A percentile compares a stretch with the other conserved stretches of the same genome.
Evolutionary conservation across 2,888 invertebrate species (phyloP).

Genomic region (Prosapia bicincta): DNA sequence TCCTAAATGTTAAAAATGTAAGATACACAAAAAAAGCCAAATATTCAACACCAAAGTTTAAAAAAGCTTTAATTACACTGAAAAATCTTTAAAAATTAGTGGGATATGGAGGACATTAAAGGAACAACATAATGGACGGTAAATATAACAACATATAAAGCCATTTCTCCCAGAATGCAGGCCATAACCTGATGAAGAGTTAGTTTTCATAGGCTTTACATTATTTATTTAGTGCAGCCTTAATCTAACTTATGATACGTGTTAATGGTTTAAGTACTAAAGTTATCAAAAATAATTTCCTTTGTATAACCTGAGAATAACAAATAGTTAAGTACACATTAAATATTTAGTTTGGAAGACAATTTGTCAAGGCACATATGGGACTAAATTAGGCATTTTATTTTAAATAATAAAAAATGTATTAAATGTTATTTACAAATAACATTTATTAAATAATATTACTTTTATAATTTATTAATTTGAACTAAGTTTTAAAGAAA

Average conservation of each 20-base stretch:
- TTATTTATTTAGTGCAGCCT: neutral
- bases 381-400: neutral
- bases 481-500: too few relatives aligned
- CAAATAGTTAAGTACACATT: conserved; percentile 5
- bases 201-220: neutral
- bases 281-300: neutral
- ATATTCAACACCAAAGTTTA: neutral
- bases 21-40: neutral
- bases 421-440: neutral
- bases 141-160: conserved; percentile 16
- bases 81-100: neutral
- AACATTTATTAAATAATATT: too few relatives aligned
- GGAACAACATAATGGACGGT: conserved; percentile 10
- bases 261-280: neutral
- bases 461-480: too few relatives aligned
- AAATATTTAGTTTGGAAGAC: neutral
- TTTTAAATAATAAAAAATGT: neutral
- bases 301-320: neutral
- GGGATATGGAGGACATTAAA: neutral
- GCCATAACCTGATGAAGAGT: neutral
- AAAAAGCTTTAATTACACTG: neutral
- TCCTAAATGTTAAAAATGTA: too few relatives aligned
- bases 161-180: conserved; percentile 10
- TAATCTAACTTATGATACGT: neutral
- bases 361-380: neutral